Base-by-base conservation (phyloP, 2,113 vertebrate genomes). In the Myotis davidii region DNA sequence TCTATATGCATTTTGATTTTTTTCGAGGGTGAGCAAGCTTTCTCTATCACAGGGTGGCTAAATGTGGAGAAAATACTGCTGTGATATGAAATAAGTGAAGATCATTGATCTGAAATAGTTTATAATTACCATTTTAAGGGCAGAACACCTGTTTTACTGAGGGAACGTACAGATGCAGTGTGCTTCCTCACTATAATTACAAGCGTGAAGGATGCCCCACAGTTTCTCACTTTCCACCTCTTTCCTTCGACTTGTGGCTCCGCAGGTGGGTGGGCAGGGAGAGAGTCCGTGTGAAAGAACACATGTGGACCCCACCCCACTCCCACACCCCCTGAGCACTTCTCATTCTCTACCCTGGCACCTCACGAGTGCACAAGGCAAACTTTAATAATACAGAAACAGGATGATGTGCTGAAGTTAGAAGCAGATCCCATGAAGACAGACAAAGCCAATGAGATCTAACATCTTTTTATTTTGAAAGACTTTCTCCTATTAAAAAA, bases 101-200 rank as follows among this genome's bases (percentile, higher is more conserved):
- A 97, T 18, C 94, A 95, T 94, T 97, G 98, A 96, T 97, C 94
- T 97, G 97, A 96, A 98, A 76, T 85, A 92, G 90, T 27, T 97
- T 94, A 70, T 95, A 97, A 97, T 98, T 97, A 97, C 25, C 77
- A 91, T 92, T 96, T 96, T 94, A 96, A 97, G 98, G 98, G 96
- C 76, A 94, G 97, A 97, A 97, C 97, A 98, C 97, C 97, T 98
- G 98, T 92, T 95, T 96, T 95, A 95, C 85, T 29, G 89, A 94
- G 86, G 85, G 73, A 96, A 76, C 34, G 85, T 56, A 89, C 84
- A 93, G 65, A 96, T 45, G 94, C 93, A 92, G 82, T 3, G 56
- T 18, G 54, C 82, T 76, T 91, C 52, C 91, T 96, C 70, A 42
- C 88, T 88, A 8, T 88, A 97, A 98, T 95, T 81, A 93, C 1